Conservation (phyloP, 2,113 vertebrate species). For the Boleophthalmus pectinirostris region DNA sequence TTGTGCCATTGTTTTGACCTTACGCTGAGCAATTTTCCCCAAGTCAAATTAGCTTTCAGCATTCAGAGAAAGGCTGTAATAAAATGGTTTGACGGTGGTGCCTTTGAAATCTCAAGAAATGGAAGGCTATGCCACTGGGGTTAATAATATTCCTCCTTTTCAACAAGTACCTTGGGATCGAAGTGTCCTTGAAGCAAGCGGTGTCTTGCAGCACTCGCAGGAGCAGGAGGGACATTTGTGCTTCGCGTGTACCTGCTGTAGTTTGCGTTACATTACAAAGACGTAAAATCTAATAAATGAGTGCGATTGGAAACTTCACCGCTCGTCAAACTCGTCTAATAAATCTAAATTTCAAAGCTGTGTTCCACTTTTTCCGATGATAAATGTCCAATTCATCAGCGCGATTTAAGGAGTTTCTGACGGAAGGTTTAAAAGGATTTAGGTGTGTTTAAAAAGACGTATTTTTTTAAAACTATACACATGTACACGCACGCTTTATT, state of each 20-base stretch:
- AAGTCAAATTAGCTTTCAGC: conserved; percentile 83
- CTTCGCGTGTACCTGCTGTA: neutral
- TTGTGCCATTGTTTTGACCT: conserved; percentile 84
- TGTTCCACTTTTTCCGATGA: too few relatives aligned
- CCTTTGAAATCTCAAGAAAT: conserved; percentile 76
- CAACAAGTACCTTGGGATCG: conserved; percentile 83
- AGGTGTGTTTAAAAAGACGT: too few relatives aligned
- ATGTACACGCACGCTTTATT: too few relatives aligned
- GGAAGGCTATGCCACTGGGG: conserved; percentile 78
- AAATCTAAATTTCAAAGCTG: too few relatives aligned
- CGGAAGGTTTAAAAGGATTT: too few relatives aligned
- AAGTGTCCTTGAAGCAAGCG: conserved; percentile 80
- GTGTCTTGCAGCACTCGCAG: conserved; percentile 64
- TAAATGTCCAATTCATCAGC: too few relatives aligned
- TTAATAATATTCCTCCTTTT: conserved; percentile 86
- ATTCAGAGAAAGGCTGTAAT: conserved; percentile 77
- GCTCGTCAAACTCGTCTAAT: neutral
- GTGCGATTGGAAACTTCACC: neutral
- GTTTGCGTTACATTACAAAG: neutral
- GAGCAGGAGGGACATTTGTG: conserved; percentile 60
- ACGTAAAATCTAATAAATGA: neutral
- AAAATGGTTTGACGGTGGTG: conserved; percentile 77
- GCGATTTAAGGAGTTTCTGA: too few relatives aligned
- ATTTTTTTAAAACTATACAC: too few relatives aligned
- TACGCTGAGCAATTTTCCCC: conserved; percentile 79